Evolutionary conservation across 2,797 vertebrate genomes (phyloP).

Genomic region (Protosalanx chinensis): DNA sequence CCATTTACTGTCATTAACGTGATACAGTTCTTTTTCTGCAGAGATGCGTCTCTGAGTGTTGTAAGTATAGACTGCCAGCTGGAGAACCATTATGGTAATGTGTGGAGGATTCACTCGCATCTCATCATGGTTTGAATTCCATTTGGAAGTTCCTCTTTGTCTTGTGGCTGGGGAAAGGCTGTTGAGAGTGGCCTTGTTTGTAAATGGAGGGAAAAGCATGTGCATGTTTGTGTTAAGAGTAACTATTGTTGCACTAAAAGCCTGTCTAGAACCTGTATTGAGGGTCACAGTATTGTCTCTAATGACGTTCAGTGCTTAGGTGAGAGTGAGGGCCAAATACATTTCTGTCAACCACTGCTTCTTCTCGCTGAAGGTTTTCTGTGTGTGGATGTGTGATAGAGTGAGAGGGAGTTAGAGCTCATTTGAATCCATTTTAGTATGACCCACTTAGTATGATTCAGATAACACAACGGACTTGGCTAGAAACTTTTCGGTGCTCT

Average conservation of each 20-base stretch:
- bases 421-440: not conserved
- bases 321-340: not conserved
- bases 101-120: slow-evolving; percentile 16
- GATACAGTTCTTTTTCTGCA: not conserved
- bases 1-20: not conserved
- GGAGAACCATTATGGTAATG: slow-evolving; percentile 23
- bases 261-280: slow-evolving; percentile 7
- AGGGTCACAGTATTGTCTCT: slow-evolving; percentile 21
- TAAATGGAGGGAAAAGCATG: slow-evolving; percentile 46
- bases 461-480: no score
- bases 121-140: slow-evolving; percentile 23
- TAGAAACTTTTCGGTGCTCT: not conserved
- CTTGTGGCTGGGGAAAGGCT: not conserved
- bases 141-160: slow-evolving; percentile 8
- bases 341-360: not conserved
- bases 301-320: slow-evolving; percentile 14
- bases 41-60: not conserved
- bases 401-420: not conserved
- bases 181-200: slow-evolving; percentile 24
- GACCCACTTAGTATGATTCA: not conserved
- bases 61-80: slow-evolving; percentile 17
- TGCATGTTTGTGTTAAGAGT: slow-evolving; percentile 33
- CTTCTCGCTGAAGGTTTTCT: not conserved
- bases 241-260: slow-evolving; percentile 42
- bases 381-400: not conserved